Evolutionary conservation across 2,113 vertebrate genomes (phyloP).

Genomic region (Diglossa brunneiventris): DNA sequence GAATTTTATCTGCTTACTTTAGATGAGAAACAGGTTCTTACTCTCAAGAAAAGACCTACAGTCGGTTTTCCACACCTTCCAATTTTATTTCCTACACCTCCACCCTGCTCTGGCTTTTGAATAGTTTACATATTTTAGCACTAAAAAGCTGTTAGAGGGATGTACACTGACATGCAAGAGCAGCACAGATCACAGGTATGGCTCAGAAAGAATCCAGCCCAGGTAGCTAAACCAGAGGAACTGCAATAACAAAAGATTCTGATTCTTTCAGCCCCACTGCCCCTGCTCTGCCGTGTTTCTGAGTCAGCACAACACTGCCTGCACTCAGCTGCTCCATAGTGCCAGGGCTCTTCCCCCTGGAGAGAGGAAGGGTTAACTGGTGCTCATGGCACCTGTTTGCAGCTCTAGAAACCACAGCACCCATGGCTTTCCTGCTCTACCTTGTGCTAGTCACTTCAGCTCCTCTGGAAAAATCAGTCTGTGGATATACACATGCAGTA

Average conservation of each 20-base stretch:
- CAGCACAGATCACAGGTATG: not conserved
- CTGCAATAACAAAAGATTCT: not conserved
- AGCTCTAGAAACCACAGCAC: not conserved
- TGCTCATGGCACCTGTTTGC: not conserved
- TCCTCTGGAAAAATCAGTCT: not conserved
- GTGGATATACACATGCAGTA: fast-evolving
- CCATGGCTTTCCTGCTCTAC: fast-evolving
- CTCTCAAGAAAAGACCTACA: not conserved
- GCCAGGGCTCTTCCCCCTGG: not conserved
- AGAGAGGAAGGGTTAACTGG: not conserved
- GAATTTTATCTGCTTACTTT: not conserved
- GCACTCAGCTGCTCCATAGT: fast-evolving
- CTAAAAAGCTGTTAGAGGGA: not conserved
- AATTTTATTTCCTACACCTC: not conserved
- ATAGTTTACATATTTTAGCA: not conserved
- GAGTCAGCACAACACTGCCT: not conserved
- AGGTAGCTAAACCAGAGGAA: not conserved
- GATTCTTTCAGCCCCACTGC: not conserved
- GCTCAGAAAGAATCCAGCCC: not conserved
- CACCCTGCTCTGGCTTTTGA: fast-evolving
- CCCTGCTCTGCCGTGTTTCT: fast-evolving
- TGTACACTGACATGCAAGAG: fast-evolving
- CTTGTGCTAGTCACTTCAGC: not conserved
- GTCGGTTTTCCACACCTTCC: not conserved
- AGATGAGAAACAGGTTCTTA: not conserved